Percentiles rank a stretch among this genome's conserved stretches.
Conservation (phyloP, 64 coral and sea anemone genomes). For the Montipora efflorescens region DNA sequence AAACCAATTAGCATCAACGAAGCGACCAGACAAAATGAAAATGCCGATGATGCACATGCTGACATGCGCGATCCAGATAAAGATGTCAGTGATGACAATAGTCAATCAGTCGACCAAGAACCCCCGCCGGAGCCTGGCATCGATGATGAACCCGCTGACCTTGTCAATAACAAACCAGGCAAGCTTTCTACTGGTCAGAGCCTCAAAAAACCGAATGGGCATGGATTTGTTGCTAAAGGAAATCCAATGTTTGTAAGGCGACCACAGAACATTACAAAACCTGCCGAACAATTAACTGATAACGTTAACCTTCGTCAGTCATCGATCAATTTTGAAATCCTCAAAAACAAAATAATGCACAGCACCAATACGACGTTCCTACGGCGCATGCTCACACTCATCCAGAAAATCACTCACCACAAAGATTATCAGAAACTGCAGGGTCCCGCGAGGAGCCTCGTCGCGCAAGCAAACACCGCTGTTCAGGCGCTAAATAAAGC, state of each 20-base stretch:
- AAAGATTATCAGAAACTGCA: constrained; percentile 90
- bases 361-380: constrained; percentile 86
- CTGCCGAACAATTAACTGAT: background rate
- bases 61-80: constrained; percentile 45
- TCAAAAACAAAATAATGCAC: constrained; percentile 87
- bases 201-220: background rate
- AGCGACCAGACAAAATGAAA: background rate
- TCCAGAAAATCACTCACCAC: constrained; percentile 93
- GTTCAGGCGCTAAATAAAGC: constrained; percentile 67
- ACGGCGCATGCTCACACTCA: constrained; percentile 82
- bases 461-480: constrained; percentile 73
- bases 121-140: constrained; percentile 18
- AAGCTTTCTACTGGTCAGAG: background rate
- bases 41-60: background rate
- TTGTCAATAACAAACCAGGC: background rate
- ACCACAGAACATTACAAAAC: background rate
- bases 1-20: background rate
- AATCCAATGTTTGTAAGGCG: constrained; percentile 14
- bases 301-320: background rate
- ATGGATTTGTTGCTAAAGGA: background rate
- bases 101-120: background rate
- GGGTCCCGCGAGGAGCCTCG: constrained; percentile 52
- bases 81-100: background rate
- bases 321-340: constrained; percentile 82
- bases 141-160: constrained; percentile 12